phyloP scores from a whole-genome alignment of 2,797 vertebrate species.

The Martes flavigula region DNA sequence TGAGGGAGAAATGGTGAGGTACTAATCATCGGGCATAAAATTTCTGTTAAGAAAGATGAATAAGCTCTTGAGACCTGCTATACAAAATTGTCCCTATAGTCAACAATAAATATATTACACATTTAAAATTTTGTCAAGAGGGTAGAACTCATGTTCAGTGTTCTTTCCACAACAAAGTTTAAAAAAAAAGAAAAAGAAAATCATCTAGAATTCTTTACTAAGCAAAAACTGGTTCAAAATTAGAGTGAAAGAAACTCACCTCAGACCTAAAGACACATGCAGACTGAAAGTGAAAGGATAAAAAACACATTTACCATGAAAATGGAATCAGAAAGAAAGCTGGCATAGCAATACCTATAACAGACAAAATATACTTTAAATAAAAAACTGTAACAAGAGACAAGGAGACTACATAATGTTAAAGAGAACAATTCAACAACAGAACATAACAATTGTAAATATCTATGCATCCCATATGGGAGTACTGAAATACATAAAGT shows the following conservation, averaged over 20 bases:
- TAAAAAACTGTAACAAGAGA: neutral
- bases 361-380: neutral
- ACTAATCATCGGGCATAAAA: neutral
- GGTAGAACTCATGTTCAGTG: neutral
- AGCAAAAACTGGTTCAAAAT: neutral
- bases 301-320: neutral
- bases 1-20: neutral
- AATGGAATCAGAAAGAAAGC: neutral
- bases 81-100: neutral
- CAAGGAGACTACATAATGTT: neutral
- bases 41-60: neutral
- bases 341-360: neutral
- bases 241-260: neutral
- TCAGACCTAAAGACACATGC: neutral
- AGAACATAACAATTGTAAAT: neutral
- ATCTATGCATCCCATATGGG: neutral
- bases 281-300: neutral
- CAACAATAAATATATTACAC: neutral
- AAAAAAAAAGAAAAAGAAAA: neutral
- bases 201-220: neutral
- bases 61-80: neutral
- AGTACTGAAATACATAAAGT: neutral
- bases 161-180: neutral
- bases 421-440: neutral
- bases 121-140: neutral